Evolutionary conservation across 2,888 invertebrate genomes (phyloP), one percentile per base, ranked within the genome.

Genomic region (Polymixis lichenea): DNA sequence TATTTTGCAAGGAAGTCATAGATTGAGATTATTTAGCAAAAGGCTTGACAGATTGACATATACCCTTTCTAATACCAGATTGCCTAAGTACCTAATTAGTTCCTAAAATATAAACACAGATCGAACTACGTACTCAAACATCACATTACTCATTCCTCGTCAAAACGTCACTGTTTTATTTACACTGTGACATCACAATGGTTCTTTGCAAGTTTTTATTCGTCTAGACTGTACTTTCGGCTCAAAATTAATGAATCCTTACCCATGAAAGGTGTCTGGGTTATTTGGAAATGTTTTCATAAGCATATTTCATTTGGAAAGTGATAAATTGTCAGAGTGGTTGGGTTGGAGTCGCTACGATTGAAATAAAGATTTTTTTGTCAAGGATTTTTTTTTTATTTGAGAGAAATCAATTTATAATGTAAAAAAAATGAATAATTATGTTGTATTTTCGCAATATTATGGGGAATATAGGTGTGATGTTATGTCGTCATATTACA

Each of bases 201-300:
- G 60, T 65, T 76, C 82, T 79, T 85, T 75, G 58, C 68, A 53
- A 77, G 75, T 86, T 87, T 87, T 87, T 87, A 82, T 75, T 78
- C 77, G 88, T 87, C 87, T 87, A 86, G 87, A 87, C 87, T 75
- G 78, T 82, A 74, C 79, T 77, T 87, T 87, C 43, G 75, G 87
- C 71, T 61, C 66, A 67, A 78, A 86, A 87, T 86, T 87, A 87
- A 87, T 86, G 84, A 84, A 79, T 79, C 76, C 78, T 62, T 73
- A 78, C 60, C 68, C 62, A 75, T 67, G 75, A 86, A 84, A 79
- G 86, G 82, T 79, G 85, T 82, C 87, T 79, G 80, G 51, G 78
- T 74, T 82, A 81, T 85, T 85, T 85, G 71, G 56, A 74, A 71
- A 76, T 84, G 84, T 77, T 86, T 79, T 79, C 77, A 73, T 84